These are phyloP conservation scores for Drosophila auraria DNA, from an alignment of 1,140 invertebrate genomes.

Conservation along the genomic window DNA sequence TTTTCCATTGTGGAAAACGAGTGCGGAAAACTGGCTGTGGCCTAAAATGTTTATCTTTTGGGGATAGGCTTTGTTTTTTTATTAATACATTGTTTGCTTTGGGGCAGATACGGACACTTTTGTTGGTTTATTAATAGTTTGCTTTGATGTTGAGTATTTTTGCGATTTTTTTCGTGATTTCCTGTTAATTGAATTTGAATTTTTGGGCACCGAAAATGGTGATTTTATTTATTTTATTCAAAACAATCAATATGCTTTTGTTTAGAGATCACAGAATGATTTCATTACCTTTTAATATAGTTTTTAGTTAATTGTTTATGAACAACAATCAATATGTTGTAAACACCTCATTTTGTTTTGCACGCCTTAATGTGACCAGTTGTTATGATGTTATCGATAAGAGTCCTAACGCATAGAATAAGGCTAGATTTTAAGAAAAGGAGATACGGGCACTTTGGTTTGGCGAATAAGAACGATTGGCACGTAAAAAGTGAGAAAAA, in stretches of 20 bases:
- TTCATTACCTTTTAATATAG: too few relatives aligned
- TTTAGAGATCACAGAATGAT: neutral
- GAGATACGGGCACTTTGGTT: too few relatives aligned
- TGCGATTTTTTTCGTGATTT: neutral
- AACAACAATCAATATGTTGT: too few relatives aligned
- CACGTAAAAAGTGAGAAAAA: too few relatives aligned
- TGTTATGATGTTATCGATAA: too few relatives aligned
- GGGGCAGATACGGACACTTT: neutral
- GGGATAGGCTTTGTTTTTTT: too few relatives aligned
- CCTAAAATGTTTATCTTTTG: conserved; percentile 14
- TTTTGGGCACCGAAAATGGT: neutral
- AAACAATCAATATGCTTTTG: neutral
- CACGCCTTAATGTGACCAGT: too few relatives aligned
- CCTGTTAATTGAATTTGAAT: conserved; percentile 3
- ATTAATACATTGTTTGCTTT: neutral
- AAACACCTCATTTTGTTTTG: too few relatives aligned
- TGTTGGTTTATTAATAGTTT: neutral
- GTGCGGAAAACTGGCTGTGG: conserved; percentile 6
- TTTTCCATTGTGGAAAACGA: conserved; percentile 11
- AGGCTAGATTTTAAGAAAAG: too few relatives aligned
- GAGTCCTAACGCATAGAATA: too few relatives aligned
- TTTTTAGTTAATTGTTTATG: too few relatives aligned
- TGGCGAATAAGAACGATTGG: too few relatives aligned
- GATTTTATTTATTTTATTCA: neutral
- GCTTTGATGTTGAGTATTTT: neutral